Evolutionary conservation across 2,797 vertebrate species (phyloP).

Genomic region (Crypturellus tataupa): DNA sequence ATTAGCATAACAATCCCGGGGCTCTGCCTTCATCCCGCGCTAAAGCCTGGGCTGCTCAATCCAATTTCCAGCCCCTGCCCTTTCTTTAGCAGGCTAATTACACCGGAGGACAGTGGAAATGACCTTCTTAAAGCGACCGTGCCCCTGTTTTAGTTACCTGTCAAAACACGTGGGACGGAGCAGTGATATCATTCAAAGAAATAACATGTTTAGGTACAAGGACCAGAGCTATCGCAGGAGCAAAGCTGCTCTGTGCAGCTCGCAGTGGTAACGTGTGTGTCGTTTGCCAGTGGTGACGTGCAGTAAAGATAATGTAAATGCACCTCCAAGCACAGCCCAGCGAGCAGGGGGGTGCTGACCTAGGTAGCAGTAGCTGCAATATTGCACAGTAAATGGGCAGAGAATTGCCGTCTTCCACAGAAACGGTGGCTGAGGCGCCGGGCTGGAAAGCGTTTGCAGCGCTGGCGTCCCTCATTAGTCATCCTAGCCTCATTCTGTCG

Average conservation of each 20-base stretch:
- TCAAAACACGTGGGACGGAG: conserved; percentile 10
- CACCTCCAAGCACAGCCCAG: not conserved
- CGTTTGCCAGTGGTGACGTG: not conserved
- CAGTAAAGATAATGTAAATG: not conserved
- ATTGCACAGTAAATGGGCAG: not conserved
- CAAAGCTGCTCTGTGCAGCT: not conserved
- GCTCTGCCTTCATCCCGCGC: conserved; percentile 79
- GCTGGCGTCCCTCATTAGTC: conserved; percentile 66
- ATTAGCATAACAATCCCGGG: conserved; percentile 85
- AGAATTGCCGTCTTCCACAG: not conserved
- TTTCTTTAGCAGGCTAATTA: conserved; percentile 86
- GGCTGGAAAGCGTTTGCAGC: conserved; percentile 40
- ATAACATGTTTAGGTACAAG: not conserved
- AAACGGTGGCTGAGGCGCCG: conserved; percentile 15
- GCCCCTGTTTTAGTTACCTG: conserved; percentile 52
- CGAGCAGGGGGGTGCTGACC: not conserved
- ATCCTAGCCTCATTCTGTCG: conserved; percentile 73
- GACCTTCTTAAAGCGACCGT: conserved; percentile 83
- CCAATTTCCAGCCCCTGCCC: conserved; percentile 83
- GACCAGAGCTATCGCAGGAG: not conserved
- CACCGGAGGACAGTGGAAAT: conserved; percentile 67
- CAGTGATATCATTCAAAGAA: not conserved
- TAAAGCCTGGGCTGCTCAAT: conserved; percentile 84
- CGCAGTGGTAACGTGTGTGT: not conserved
- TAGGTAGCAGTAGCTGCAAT: not conserved